A percentile compares a stretch with the other conserved stretches of the same genome.
phyloP scores from a whole-genome alignment of 1,140 invertebrate genomes.

The Ostrea denselamellosa region DNA sequence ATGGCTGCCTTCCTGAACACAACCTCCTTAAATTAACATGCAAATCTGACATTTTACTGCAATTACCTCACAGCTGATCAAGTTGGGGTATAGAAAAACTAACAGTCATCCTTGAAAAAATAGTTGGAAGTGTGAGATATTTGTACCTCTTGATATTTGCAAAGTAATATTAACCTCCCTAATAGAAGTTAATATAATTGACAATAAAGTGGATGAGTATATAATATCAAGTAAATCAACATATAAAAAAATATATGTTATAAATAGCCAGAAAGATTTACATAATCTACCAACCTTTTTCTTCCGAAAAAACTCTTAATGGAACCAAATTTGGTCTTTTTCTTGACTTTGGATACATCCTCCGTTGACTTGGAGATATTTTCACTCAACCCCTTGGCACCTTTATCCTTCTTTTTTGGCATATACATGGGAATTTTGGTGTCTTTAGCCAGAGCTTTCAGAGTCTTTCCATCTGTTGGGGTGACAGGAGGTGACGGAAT shows the following conservation, averaged over 20 bases:
- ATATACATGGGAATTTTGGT: slow-evolving; percentile 56
- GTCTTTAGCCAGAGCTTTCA: slow-evolving; percentile 44
- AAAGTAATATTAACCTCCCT: no score
- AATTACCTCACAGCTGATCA: slow-evolving; percentile 32
- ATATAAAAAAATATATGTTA: no score
- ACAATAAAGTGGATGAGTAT: no score
- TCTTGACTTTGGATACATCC: slow-evolving; percentile 56
- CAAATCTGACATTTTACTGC: background rate
- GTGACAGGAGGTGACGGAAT: slow-evolving; percentile 51
- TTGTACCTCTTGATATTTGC: background rate
- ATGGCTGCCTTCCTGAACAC: background rate
- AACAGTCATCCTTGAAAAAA: slow-evolving; percentile 27
- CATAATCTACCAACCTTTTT: slow-evolving; percentile 49
- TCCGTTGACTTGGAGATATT: slow-evolving; percentile 53
- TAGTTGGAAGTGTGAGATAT: slow-evolving; percentile 7
- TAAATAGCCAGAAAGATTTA: background rate
- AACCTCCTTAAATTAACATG: background rate
- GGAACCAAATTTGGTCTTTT: slow-evolving; percentile 53
- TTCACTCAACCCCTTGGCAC: slow-evolving; percentile 35
- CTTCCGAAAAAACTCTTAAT: slow-evolving; percentile 57
- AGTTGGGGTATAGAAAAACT: slow-evolving; percentile 32
- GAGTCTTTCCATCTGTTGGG: slow-evolving; percentile 43
- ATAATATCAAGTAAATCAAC: no score
- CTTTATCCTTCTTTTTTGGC: slow-evolving; percentile 51
- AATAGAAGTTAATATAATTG: no score